A percentile compares a stretch with the other conserved stretches of the same genome.
phyloP scores from a whole-genome alignment of 2,797 vertebrate genomes.

The Eremophila alpestris region DNA sequence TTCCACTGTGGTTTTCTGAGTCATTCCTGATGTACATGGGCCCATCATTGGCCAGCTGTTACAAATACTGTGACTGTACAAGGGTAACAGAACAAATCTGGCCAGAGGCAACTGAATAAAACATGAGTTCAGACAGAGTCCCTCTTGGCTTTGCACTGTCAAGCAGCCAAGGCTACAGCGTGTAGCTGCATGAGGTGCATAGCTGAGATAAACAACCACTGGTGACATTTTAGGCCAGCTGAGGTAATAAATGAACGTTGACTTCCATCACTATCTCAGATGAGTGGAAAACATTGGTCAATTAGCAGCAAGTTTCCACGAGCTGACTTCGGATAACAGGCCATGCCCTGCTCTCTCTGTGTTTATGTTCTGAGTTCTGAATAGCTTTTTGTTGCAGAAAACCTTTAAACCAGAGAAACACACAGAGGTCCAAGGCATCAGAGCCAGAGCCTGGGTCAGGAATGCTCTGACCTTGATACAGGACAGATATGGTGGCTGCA shows the following conservation, averaged over 20 bases:
- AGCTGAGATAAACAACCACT: constrained; percentile 48
- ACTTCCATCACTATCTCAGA: constrained; percentile 39
- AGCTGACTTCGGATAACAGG: constrained; percentile 31
- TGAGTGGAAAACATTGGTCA: constrained; percentile 59
- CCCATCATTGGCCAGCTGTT: not conserved
- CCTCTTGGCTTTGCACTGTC: constrained; percentile 50
- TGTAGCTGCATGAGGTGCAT: constrained; percentile 21
- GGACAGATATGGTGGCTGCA: not conserved
- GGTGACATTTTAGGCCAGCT: constrained; percentile 48
- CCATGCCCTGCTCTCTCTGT: constrained; percentile 17
- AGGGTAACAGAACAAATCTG: not conserved
- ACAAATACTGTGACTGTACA: not conserved
- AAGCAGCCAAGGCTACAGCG: constrained; percentile 31
- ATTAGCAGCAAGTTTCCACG: constrained; percentile 12
- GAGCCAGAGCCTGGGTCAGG: constrained; percentile 24
- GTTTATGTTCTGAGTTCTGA: constrained; percentile 9
- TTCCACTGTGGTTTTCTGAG: not conserved
- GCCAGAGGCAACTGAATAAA: constrained; percentile 5
- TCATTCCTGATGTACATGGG: not conserved
- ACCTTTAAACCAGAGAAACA: not conserved
- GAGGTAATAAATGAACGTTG: constrained; percentile 52
- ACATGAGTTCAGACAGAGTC: constrained; percentile 38
- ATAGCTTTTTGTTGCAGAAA: constrained; percentile 33
- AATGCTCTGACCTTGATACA: constrained; percentile 55
- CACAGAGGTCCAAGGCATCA: not conserved